A percentile compares a stretch with the other conserved stretches of the same genome.
Conservation (phyloP, 2,113 vertebrate species). For the Arvicanthis niloticus region DNA sequence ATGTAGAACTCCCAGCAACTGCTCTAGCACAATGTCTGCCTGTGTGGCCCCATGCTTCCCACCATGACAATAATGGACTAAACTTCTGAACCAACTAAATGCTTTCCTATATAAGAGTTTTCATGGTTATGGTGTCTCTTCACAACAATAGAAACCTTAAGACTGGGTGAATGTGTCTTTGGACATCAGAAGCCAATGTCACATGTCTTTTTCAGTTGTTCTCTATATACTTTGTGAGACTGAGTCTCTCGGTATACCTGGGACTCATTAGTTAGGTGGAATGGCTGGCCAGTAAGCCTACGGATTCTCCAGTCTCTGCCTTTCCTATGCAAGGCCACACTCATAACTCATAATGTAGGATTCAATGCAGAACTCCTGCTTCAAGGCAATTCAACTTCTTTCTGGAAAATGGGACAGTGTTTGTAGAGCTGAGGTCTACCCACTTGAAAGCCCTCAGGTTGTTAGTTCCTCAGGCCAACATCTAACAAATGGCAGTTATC, state of each 20-base stretch:
- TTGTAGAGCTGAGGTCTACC: not conserved
- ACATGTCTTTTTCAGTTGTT: not conserved
- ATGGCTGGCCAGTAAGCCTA: not conserved
- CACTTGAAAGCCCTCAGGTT: not conserved
- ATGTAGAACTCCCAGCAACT: not conserved
- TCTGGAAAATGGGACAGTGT: not conserved
- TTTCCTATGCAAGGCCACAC: not conserved
- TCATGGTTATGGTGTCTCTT: not conserved
- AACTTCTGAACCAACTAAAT: not conserved
- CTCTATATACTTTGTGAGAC: not conserved
- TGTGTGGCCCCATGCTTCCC: not conserved
- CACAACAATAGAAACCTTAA: not conserved
- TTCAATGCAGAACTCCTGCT: not conserved
- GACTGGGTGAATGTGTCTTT: not conserved
- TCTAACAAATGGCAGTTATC: not conserved
- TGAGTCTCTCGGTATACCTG: not conserved
- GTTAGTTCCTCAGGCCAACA: not conserved
- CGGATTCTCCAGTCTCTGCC: not conserved
- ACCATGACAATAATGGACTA: not conserved
- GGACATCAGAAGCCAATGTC: not conserved
- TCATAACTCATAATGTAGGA: not conserved
- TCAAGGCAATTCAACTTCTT: not conserved
- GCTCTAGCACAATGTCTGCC: not conserved
- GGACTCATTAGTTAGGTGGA: not conserved
- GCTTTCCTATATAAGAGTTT: not conserved